phyloP scores from a whole-genome alignment of 2,113 vertebrate genomes.

The Gymnobelideus leadbeateri region DNA sequence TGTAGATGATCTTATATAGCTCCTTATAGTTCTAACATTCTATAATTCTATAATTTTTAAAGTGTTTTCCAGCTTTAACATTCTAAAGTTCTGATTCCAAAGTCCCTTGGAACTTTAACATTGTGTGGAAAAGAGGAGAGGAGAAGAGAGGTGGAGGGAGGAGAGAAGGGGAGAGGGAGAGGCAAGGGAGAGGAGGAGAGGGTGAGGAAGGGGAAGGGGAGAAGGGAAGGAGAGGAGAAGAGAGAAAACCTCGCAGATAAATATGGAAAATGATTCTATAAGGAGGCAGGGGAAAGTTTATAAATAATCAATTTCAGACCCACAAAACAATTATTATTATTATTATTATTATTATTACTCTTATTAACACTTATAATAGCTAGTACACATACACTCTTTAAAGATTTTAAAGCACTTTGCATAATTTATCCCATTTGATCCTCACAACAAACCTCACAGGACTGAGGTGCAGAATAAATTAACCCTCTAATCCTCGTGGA shows the following conservation, averaged over 20 bases:
- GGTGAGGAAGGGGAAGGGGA: fast-evolving
- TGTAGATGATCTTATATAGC: neutral
- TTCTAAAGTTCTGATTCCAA: neutral
- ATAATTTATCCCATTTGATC: neutral
- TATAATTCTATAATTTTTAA: neutral
- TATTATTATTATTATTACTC: neutral
- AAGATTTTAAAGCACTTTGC: neutral
- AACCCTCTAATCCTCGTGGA: slow-evolving; percentile 21
- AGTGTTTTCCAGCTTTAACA: neutral
- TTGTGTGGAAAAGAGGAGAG: neutral
- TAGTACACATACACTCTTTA: neutral
- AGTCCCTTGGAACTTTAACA: neutral
- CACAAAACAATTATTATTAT: neutral
- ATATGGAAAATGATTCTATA: neutral
- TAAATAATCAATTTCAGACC: neutral
- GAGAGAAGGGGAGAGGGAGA: too few relatives aligned
- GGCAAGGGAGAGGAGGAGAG: too few relatives aligned
- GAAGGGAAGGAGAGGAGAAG: neutral
- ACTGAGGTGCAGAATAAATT: slow-evolving; percentile 2
- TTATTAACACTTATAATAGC: neutral
- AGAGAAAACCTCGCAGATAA: neutral
- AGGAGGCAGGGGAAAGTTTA: neutral
- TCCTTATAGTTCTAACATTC: neutral
- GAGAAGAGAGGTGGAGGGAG: neutral
- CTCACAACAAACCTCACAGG: neutral